Conservation (phyloP, 2,113 vertebrate species). For the Todiramphus chloris region DNA sequence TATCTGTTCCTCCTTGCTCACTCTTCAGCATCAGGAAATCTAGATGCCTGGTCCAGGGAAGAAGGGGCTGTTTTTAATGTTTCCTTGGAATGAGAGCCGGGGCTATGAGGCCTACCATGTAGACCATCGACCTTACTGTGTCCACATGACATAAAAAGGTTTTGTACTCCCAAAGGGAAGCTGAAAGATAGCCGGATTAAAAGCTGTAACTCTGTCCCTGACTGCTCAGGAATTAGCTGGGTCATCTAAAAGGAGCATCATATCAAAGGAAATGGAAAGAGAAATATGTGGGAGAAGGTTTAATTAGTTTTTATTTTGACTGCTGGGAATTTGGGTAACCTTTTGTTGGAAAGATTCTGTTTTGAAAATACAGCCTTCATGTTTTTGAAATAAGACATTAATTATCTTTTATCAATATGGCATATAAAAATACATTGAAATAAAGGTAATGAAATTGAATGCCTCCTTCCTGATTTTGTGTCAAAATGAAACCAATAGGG, state of each 20-base stretch:
- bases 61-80: neutral
- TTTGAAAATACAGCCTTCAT: neutral
- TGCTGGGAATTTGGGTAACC: neutral
- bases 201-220: neutral
- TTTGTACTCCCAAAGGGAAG: neutral
- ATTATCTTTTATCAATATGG: neutral
- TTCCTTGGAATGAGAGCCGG: neutral
- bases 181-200: neutral
- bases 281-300: neutral
- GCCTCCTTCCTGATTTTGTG: neutral
- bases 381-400: neutral
- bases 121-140: neutral
- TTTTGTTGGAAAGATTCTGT: neutral
- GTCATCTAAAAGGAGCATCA: neutral
- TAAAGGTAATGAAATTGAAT: neutral
- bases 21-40: neutral
- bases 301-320: neutral
- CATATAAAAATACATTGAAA: neutral
- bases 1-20: neutral
- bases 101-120: neutral
- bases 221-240: neutral
- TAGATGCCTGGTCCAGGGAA: neutral
- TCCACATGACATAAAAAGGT: neutral
- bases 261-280: neutral
- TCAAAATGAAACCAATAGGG: neutral